Base-by-base conservation (phyloP, 2,888 invertebrate species). In the Allacma fusca region DNA sequence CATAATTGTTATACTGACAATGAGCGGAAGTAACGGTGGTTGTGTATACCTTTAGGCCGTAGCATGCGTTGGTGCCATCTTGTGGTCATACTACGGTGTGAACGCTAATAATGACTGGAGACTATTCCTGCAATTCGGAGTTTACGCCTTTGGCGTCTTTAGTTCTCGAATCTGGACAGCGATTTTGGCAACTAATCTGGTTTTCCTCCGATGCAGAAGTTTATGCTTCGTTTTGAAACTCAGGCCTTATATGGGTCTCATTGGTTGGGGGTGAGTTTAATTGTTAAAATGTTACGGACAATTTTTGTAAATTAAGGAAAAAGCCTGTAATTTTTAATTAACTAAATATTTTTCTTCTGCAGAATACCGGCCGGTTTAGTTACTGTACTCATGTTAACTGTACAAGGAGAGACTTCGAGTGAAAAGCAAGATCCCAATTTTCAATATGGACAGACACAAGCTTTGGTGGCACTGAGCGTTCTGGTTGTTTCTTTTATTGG, bases 151-250 rank as follows among this genome's bases (percentile, higher is more conserved):
- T 59, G 88, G 88, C 78, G 92, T 94, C 79, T 93, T 94, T 85
- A 93, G 94, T 78, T 91, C 94, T 70, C 89, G 96, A 79, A 88
- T 95, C 74, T 96, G 95, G 94, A 94, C 95, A 0, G 92, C 93
- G 12, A 91, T 94, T 85, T 88, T 96, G 77, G 93, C 96, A 1
- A 89, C 94, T 44, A 91, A 92, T 7, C 86, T 97, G 44, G 89
- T 96, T 40, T 92, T 96, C 86, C 88, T 96, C 75, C 91, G 95
- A 87, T 93, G 93, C 79, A 91, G 94, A 77, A 95, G 95, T 80
- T 89, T 95, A 1, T 93, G 94, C 85, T 94, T 93, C 86, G 92
- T 95, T 77, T 88, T 94, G 34, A 91, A 92, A 71, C 86, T 95
- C 1, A 92, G 93, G 87, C 93, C 93, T 0, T 88, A 90, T 84